Evolutionary conservation across 2,888 invertebrate species (phyloP).

Genomic region (Eupithecia insigniata): DNA sequence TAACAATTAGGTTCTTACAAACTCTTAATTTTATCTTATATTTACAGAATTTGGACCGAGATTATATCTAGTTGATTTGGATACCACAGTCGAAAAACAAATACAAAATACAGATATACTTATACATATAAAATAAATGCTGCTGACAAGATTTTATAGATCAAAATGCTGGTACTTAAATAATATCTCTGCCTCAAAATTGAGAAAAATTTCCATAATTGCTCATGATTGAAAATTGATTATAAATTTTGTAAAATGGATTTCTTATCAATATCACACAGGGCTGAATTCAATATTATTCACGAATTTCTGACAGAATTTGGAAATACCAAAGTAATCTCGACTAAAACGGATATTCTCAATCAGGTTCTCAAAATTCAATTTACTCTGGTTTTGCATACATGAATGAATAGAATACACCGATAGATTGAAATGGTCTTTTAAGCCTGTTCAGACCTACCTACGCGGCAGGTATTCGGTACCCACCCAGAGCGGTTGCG

Average conservation of each 20-base stretch:
- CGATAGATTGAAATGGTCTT: neutral
- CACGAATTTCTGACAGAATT: neutral
- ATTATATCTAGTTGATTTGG: conserved; percentile 34
- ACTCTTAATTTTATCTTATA: conserved; percentile 16
- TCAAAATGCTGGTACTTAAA: neutral
- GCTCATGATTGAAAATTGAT: neutral
- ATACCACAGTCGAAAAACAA: conserved; percentile 34
- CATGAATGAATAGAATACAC: neutral
- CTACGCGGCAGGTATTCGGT: too few species aligned
- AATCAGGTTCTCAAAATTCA: neutral
- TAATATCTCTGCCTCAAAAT: neutral
- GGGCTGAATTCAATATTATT: neutral
- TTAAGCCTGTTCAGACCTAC: too few species aligned
- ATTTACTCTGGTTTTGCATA: neutral
- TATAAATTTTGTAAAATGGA: neutral
- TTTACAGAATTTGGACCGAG: conserved; percentile 41
- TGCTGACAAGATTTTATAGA: conserved; percentile 33
- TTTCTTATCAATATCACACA: neutral
- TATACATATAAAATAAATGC: conserved; percentile 50
- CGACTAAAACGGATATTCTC: neutral
- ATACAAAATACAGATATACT: conserved; percentile 39
- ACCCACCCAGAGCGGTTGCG: neutral
- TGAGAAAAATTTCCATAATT: neutral
- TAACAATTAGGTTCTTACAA: conserved; percentile 2
- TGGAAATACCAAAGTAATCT: neutral